Percentiles rank a stretch among this genome's conserved stretches.
phyloP scores from a whole-genome alignment of 2,113 vertebrate species.

The Sigmodon hispidus region DNA sequence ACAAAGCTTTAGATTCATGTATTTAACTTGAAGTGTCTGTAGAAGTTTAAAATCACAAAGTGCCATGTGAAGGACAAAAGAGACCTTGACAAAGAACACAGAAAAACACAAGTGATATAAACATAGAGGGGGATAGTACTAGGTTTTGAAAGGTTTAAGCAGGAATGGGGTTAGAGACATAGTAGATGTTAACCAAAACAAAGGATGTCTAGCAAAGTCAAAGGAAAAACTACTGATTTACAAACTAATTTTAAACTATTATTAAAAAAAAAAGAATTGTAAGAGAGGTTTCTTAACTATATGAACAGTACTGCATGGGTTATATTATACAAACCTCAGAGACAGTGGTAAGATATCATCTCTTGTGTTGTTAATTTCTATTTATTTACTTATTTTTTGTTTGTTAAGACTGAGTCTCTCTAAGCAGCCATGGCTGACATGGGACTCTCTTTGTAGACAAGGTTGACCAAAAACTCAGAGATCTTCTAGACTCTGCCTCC shows the following conservation, averaged over 20 bases:
- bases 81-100: not conserved
- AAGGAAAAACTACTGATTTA: not conserved
- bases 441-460: not conserved
- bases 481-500: not conserved
- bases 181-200: not conserved
- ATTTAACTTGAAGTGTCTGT: too few relatives aligned
- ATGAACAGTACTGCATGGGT: not conserved
- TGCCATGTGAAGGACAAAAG: not conserved
- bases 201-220: too few relatives aligned
- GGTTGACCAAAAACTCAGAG: not conserved
- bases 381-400: not conserved
- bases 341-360: not conserved
- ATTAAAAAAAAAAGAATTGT: not conserved
- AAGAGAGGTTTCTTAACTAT: not conserved
- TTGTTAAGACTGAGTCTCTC: not conserved
- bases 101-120: not conserved
- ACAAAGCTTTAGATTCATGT: not conserved
- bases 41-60: not conserved
- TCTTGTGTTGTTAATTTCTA: not conserved
- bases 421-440: not conserved
- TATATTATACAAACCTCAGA: not conserved
- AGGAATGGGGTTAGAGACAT: not conserved
- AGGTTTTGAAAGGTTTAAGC: not conserved
- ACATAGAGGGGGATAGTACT: not conserved
- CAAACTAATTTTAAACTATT: not conserved